phyloP scores from a whole-genome alignment of 2,113 vertebrate genomes.

The Myxocyprinus asiaticus region DNA sequence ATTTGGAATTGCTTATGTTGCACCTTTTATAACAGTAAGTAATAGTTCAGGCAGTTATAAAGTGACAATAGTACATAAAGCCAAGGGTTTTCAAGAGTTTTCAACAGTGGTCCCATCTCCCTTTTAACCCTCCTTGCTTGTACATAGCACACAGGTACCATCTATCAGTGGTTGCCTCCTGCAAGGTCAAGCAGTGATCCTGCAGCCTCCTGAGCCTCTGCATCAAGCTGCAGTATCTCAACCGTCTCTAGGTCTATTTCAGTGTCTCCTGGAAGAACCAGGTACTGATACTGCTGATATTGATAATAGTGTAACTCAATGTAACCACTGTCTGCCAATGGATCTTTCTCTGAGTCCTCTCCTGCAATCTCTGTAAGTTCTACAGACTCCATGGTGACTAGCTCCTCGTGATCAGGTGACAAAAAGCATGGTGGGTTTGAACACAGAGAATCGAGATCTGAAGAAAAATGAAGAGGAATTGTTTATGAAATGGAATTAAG shows the following conservation, averaged over 20 bases:
- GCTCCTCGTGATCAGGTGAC: conserved; percentile 75
- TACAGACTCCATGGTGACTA: conserved; percentile 73
- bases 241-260: conserved; percentile 78
- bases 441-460: conserved; percentile 61
- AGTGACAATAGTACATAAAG: conserved; percentile 44
- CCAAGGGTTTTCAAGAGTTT: neutral
- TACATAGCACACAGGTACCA: conserved; percentile 11
- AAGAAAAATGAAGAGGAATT: conserved; percentile 32
- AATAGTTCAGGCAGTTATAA: conserved; percentile 59
- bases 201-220: conserved; percentile 77
- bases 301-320: conserved; percentile 80
- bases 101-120: neutral
- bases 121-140: conserved; percentile 13
- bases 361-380: conserved; percentile 68
- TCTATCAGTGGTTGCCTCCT: conserved; percentile 62
- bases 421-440: conserved; percentile 66
- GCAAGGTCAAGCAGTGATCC: conserved; percentile 78
- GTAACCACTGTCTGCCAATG: conserved; percentile 77
- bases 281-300: conserved; percentile 75
- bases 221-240: conserved; percentile 79
- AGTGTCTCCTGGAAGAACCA: conserved; percentile 71
- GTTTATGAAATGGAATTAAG: too few species aligned
- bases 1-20: conserved; percentile 33
- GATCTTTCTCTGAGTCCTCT: conserved; percentile 73
- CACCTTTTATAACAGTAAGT: conserved; percentile 27